Evolutionary conservation across 2,888 invertebrate species (phyloP).

Genomic region (Euplexia lucipara): DNA sequence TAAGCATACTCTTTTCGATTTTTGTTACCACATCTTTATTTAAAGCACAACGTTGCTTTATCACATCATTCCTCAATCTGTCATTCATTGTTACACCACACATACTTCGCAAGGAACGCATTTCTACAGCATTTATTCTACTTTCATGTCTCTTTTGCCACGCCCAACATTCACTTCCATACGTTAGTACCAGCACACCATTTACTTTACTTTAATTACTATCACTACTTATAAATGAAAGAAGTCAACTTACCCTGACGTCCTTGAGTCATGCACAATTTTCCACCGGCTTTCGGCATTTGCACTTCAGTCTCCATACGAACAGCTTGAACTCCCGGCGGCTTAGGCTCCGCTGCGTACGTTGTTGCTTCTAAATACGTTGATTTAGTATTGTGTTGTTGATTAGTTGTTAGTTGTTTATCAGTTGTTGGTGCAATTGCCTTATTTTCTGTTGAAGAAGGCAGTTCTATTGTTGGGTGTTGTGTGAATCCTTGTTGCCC

Average conservation of each 20-base stretch:
- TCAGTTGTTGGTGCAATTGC: neutral
- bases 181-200: too few relatives aligned
- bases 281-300: slow-evolving; percentile 64
- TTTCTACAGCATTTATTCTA: too few relatives aligned
- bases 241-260: slow-evolving; percentile 60
- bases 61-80: too few relatives aligned
- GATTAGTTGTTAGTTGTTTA: neutral
- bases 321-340: slow-evolving; percentile 55
- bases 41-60: too few relatives aligned
- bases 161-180: too few relatives aligned
- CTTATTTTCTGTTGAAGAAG: neutral
- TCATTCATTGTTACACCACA: too few relatives aligned
- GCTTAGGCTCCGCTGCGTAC: slow-evolving; percentile 46
- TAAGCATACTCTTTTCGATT: too few relatives aligned
- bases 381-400: neutral
- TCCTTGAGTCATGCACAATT: slow-evolving; percentile 66
- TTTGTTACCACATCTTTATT: too few relatives aligned
- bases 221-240: too few relatives aligned
- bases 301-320: slow-evolving; percentile 32
- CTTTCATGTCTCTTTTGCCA: too few relatives aligned
- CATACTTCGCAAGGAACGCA: too few relatives aligned
- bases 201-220: too few relatives aligned
- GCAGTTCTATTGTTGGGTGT: neutral
- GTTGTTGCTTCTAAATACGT: slow-evolving; percentile 17
- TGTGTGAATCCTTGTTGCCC: neutral